Percentiles rank a stretch among this genome's conserved stretches.
Conservation (phyloP, 2,797 vertebrate species). For the Diplodus sargus region DNA sequence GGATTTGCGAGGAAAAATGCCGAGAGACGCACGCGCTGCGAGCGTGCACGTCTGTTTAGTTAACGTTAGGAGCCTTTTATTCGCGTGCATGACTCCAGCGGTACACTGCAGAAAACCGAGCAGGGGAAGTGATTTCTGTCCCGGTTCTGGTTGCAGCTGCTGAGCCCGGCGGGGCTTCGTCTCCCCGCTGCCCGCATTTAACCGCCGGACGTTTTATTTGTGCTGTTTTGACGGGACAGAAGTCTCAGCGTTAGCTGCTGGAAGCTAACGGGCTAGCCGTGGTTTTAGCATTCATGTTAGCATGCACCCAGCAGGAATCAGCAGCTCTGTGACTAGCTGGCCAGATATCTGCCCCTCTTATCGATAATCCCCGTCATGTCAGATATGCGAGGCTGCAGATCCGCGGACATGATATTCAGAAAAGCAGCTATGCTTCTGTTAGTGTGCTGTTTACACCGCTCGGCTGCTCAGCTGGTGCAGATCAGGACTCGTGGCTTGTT, state of each 20-base stretch:
- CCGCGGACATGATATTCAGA: background rate
- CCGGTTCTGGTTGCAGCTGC: background rate
- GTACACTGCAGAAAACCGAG: slow-evolving; percentile 54
- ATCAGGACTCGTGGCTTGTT: slow-evolving; percentile 47
- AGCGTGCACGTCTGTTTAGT: slow-evolving; percentile 65
- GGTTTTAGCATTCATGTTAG: slow-evolving; percentile 71
- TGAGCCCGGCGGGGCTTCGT: background rate
- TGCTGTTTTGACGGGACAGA: slow-evolving; percentile 55
- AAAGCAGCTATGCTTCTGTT: background rate
- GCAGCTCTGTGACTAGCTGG: background rate
- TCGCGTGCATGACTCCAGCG: slow-evolving; percentile 63
- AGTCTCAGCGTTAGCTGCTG: slow-evolving; percentile 63
- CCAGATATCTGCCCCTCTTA: background rate
- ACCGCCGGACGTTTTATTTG: slow-evolving; percentile 12
- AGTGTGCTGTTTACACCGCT: background rate
- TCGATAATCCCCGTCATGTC: background rate
- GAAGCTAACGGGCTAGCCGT: slow-evolving; percentile 75
- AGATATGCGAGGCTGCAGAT: background rate
- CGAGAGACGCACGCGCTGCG: slow-evolving; percentile 58
- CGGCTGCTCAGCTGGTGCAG: slow-evolving; percentile 23
- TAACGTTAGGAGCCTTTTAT: slow-evolving; percentile 61
- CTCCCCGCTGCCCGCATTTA: background rate
- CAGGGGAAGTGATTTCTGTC: background rate
- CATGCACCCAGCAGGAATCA: slow-evolving; percentile 53
- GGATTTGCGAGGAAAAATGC: slow-evolving; percentile 38